Conservation (phyloP, 1,140 invertebrate genomes). For the Epicauta chinensis region DNA sequence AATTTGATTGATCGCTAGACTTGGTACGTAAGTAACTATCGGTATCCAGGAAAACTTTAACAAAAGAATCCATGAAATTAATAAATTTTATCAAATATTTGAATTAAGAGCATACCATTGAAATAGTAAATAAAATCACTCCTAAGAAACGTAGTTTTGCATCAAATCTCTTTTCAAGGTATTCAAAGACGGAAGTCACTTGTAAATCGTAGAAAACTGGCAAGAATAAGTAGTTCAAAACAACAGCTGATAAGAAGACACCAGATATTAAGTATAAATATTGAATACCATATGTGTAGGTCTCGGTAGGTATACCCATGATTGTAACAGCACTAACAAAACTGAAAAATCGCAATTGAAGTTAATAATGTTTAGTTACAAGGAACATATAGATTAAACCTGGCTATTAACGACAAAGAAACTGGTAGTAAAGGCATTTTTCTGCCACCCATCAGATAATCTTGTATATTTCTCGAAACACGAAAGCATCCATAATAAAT, state of each 20-base stretch:
- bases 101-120: too few species aligned
- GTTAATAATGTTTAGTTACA: too few species aligned
- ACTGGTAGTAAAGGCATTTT: conserved; percentile 53
- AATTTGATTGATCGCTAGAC: conserved; percentile 50
- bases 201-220: conserved; percentile 68
- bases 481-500: conserved; percentile 53
- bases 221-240: conserved; percentile 41
- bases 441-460: conserved; percentile 56
- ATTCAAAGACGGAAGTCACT: conserved; percentile 66
- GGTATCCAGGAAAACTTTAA: conserved; percentile 47
- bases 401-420: conserved; percentile 52
- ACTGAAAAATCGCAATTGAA: conserved; percentile 43
- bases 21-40: conserved; percentile 55
- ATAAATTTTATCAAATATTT: too few species aligned
- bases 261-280: conserved; percentile 44
- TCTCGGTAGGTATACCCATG: conserved; percentile 69
- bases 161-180: conserved; percentile 47
- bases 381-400: conserved; percentile 36
- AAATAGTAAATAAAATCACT: conserved; percentile 49
- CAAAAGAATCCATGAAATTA: too few species aligned
- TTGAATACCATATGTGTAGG: conserved; percentile 65
- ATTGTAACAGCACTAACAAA: conserved; percentile 73
- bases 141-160: conserved; percentile 48
- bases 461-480: conserved; percentile 49
- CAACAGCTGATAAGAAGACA: neutral